Conservation (phyloP, 2,113 vertebrate species). For the Geococcyx californianus region DNA sequence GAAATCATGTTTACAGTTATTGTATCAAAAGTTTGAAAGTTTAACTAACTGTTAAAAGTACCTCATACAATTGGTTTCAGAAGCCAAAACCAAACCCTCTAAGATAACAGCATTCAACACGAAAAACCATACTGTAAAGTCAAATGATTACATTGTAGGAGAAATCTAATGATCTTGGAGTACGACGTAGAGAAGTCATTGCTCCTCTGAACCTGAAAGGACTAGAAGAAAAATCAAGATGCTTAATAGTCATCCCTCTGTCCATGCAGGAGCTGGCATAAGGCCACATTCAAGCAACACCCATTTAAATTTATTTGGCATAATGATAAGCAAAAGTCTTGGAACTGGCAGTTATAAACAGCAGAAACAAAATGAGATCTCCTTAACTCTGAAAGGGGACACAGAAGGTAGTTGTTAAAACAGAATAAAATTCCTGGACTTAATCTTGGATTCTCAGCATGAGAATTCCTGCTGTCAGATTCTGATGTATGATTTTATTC, state of each 20-base stretch:
- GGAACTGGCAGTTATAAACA: neutral
- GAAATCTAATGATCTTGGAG: neutral
- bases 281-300: neutral
- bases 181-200: neutral
- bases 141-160: neutral
- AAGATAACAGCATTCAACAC: neutral
- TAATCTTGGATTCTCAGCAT: conserved; percentile 47
- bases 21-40: neutral
- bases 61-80: neutral
- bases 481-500: conserved; percentile 61
- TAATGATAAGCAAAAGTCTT: neutral
- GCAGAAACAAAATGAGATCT: conserved; percentile 41
- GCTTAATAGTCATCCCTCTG: neutral
- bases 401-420: conserved; percentile 56
- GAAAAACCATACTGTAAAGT: neutral
- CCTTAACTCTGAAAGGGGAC: neutral
- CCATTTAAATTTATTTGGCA: neutral
- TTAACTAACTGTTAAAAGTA: neutral
- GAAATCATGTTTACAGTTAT: neutral
- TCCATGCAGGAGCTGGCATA: neutral
- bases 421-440: conserved; percentile 49
- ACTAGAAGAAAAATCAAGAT: neutral
- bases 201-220: neutral
- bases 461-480: conserved; percentile 51
- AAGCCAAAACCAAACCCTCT: neutral